Base-by-base conservation (phyloP, 1,140 invertebrate genomes). In the Eurytemora carolleeae region DNA sequence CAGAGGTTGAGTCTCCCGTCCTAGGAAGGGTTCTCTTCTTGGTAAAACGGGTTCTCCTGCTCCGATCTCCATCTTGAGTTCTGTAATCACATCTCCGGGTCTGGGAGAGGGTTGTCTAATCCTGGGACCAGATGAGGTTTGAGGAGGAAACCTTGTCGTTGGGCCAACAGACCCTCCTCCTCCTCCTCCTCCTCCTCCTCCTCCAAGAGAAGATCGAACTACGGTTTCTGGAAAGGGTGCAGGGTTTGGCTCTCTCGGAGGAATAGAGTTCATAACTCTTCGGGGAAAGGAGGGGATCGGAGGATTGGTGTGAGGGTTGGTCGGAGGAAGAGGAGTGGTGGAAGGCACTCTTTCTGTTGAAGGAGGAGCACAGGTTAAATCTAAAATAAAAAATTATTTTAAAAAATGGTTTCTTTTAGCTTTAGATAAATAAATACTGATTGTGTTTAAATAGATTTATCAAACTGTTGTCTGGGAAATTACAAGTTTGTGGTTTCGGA, bases 291-390 rank as follows among this genome's bases (percentile, higher is more conserved):
- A n/a, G n/a, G n/a, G n/a, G n/a, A n/a, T n/a, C n/a, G 52, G 54
- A 12, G 17, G 20, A 1, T 20, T 53, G 52, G 63, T 59, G 60
- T 57, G 57, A 54, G 69, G 63, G 3, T 59, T 63, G 54, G 64
- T 56, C 1, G 69, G 68, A 1, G 67, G 64, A 1, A 69, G 66
- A n/a, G 64, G 61, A 17, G 70, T 66, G 20, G 66, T 64, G 53
- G 68, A 66, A 2, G 67, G 64, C n/a, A n/a, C n/a, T n/a, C n/a
- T n/a, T n/a, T n/a, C n/a, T 24, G 65, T 31, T 54, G 44, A 66
- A 1, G 54, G 57, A 19, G 7, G 26, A 12, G 55, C 19, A 23
- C 12, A 16, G 2, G 15, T 19, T 12, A 44, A n/a, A n/a, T 44
- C 31, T n/a, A n/a, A n/a, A n/a, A n/a, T n/a, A n/a, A n/a, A n/a